Evolutionary conservation across 2,797 vertebrate species (phyloP).

Genomic region (Scarus forsteni): DNA sequence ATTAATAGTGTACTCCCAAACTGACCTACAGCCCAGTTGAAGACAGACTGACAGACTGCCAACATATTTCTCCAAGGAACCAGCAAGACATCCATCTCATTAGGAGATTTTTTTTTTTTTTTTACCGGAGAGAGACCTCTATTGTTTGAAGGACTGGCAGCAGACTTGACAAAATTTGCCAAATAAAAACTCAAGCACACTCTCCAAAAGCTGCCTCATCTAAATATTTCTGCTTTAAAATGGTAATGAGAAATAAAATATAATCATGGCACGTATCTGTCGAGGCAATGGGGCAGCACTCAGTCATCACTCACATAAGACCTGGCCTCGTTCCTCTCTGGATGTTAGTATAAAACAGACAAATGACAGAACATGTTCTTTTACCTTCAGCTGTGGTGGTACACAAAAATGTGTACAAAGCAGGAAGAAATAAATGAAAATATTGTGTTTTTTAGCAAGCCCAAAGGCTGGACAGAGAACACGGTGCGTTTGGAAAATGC

Average conservation of each 20-base stretch:
- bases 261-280: constrained; percentile 26
- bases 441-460: constrained; percentile 67
- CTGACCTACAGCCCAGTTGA: constrained; percentile 70
- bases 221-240: constrained; percentile 21
- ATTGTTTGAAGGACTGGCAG: constrained; percentile 48
- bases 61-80: constrained; percentile 61
- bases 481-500: constrained; percentile 84
- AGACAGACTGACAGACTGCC: constrained; percentile 68
- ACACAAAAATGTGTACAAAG: constrained; percentile 85
- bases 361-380: constrained; percentile 54
- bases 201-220: constrained; percentile 23
- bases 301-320: constrained; percentile 28
- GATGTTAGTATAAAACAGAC: constrained; percentile 61
- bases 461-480: constrained; percentile 77
- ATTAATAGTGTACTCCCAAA: constrained; percentile 81
- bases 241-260: constrained; percentile 14
- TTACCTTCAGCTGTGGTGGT: constrained; percentile 88
- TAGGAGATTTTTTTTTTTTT: constrained; percentile 27
- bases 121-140: constrained; percentile 30
- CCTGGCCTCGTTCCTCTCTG: constrained; percentile 17
- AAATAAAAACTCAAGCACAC: constrained; percentile 4
- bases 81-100: constrained; percentile 63
- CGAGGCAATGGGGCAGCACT: constrained; percentile 14
- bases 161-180: constrained; percentile 8
- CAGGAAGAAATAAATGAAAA: constrained; percentile 69